Base-by-base conservation (phyloP, 2,797 vertebrate genomes). In the Paratrypauchen microcephalus region DNA sequence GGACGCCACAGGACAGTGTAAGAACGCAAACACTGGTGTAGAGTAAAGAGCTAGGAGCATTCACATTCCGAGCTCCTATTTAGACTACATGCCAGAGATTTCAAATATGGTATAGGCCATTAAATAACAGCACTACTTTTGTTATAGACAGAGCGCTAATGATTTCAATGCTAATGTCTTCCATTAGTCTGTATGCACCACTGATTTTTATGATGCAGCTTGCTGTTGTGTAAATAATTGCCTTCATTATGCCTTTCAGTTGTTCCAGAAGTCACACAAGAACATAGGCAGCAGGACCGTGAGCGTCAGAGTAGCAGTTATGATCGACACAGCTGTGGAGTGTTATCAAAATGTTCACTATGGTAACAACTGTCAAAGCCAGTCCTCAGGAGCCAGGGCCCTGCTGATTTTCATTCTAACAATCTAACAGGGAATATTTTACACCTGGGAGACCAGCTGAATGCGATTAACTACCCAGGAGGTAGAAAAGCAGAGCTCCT, bases 11-110 rank as follows among this genome's bases (percentile, higher is more conserved):
- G 88, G 87, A 88, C 85, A 91, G 80, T 83, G 88, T 84, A 71
- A 80, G 82, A 90, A 89, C 71, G 83, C 86, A 89, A 93, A 92
- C 88, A 91, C 89, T 92, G 87, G 86, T 82, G 82, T 81, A 85
- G 83, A 89, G 73, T 65, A 66, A 65, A 88, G 79, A 82, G 75
- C 75, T 73, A 52, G 75, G 77, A 77, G 81, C 79, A 59, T 82
- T 82, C 78, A 64, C 78, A 83, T 60, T 62, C 71, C 65, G 30
- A 30, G 72, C 55, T 55, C 36, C 64, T 70, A 62, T 69, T 12
- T 21, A 23, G 59, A 59, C 23, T 69, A 2, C 32, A 47, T 77
- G 55, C 11, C 36, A 16, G 54, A 26, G 54, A 30, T 58, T 73
- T 76, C 68, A 48, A 24, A 63, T 47, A 47, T 62, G 6, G 5